A percentile compares a stretch with the other conserved stretches of the same genome.
phyloP scores from a whole-genome alignment of 2,888 invertebrate species.

The Epistrophella euchroma region DNA sequence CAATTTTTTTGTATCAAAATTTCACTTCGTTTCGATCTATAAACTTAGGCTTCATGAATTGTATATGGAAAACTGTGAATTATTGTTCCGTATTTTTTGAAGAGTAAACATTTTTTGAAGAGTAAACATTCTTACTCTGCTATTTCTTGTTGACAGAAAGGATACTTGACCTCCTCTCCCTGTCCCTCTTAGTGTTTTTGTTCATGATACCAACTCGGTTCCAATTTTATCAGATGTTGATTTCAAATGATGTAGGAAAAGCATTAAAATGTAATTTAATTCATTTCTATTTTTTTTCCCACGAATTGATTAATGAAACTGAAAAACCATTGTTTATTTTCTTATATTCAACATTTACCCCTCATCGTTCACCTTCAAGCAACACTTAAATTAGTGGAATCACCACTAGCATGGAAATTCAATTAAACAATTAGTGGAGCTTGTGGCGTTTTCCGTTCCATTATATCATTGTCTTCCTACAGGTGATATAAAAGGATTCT shows the following conservation, averaged over 20 bases:
- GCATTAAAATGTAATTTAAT: neutral
- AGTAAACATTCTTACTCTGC: no score
- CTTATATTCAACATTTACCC: neutral
- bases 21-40: no score
- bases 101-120: no score
- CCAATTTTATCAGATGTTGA: neutral
- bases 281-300: neutral
- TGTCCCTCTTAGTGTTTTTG: no score
- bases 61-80: no score
- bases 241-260: neutral
- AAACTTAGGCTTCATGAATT: no score
- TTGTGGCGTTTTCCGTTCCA: constrained; percentile 34
- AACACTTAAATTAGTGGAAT: constrained; percentile 17
- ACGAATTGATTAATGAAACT: neutral
- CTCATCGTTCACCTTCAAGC: constrained; percentile 18
- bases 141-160: no score
- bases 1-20: no score
- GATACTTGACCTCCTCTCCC: no score
- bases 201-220: no score
- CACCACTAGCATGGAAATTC: constrained; percentile 13
- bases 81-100: no score
- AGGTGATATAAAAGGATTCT: neutral
- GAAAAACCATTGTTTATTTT: constrained; percentile 3
- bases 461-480: constrained; percentile 3
- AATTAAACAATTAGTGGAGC: constrained; percentile 46